Evolutionary conservation across 1,140 invertebrate genomes (phyloP).

Genomic region (Drosophila quadrilineata): DNA sequence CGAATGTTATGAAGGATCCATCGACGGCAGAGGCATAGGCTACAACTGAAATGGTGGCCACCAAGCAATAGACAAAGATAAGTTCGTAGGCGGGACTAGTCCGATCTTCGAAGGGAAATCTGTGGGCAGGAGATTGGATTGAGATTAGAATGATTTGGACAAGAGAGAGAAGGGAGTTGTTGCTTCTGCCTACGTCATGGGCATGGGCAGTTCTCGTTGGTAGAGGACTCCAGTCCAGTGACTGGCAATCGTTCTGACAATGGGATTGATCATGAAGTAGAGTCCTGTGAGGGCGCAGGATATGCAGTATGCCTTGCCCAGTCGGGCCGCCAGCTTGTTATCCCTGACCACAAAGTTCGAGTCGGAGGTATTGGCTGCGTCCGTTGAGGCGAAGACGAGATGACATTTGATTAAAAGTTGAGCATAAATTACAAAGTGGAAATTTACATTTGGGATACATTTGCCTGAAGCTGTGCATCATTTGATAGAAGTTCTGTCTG

Average conservation of each 20-base stretch:
- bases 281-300: constrained; percentile 58
- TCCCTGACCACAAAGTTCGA: constrained; percentile 35
- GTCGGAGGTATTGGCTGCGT: too few relatives aligned
- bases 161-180: not conserved
- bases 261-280: constrained; percentile 65
- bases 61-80: constrained; percentile 50
- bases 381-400: too few relatives aligned
- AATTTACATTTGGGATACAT: constrained; percentile 62
- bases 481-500: constrained; percentile 49
- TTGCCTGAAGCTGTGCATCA: constrained; percentile 58
- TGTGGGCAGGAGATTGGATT: not conserved
- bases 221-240: constrained; percentile 20
- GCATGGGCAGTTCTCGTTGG: constrained; percentile 61
- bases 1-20: constrained; percentile 67
- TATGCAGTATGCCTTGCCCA: constrained; percentile 53
- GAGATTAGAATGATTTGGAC: not conserved
- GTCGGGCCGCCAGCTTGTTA: constrained; percentile 46
- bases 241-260: constrained; percentile 46
- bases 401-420: not conserved
- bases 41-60: constrained; percentile 61
- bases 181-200: constrained; percentile 56
- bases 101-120: constrained; percentile 62
- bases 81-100: constrained; percentile 59
- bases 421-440: not conserved
- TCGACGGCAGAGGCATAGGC: constrained; percentile 64